Percentiles rank a stretch among this genome's conserved stretches.
Conservation (phyloP, 2,113 vertebrate genomes). For the Rhea americana region DNA sequence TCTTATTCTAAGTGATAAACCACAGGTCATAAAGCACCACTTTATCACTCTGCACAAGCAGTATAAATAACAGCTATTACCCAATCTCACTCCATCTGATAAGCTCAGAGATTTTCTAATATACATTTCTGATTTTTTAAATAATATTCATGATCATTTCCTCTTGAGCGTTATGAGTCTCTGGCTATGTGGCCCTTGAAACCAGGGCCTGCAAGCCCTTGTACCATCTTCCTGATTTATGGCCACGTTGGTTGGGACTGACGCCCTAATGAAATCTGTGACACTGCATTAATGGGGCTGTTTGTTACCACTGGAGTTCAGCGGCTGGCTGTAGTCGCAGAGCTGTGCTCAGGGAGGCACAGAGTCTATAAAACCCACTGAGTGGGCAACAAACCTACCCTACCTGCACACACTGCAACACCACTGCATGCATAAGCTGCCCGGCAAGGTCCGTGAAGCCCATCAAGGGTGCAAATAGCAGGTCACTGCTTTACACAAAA, state of each 20-base stretch:
- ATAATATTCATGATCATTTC: constrained; percentile 75
- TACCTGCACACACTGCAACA: neutral
- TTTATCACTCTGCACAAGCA: constrained; percentile 77
- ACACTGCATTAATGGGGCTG: constrained; percentile 80
- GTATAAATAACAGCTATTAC: constrained; percentile 78
- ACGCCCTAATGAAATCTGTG: constrained; percentile 82
- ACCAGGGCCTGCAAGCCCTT: constrained; percentile 72
- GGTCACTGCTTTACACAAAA: neutral
- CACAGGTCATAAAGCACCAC: constrained; percentile 78
- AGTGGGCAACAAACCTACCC: constrained; percentile 7
- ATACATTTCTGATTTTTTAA: constrained; percentile 76
- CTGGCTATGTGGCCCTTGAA: constrained; percentile 77
- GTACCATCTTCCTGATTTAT: constrained; percentile 87
- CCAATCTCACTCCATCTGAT: constrained; percentile 73
- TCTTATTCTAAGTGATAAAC: constrained; percentile 78
- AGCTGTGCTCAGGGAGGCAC: constrained; percentile 31
- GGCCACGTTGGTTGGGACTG: constrained; percentile 72
- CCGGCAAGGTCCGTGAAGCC: neutral
- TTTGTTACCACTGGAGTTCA: constrained; percentile 80
- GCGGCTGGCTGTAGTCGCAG: constrained; percentile 54
- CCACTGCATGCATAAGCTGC: neutral
- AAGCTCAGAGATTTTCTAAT: constrained; percentile 74
- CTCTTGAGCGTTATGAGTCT: constrained; percentile 65
- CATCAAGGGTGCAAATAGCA: rapidly evolving
- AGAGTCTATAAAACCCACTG: constrained; percentile 37